Evolutionary conservation across 1,140 invertebrate genomes (phyloP).

Genomic region (Neodiprion lecontei): DNA sequence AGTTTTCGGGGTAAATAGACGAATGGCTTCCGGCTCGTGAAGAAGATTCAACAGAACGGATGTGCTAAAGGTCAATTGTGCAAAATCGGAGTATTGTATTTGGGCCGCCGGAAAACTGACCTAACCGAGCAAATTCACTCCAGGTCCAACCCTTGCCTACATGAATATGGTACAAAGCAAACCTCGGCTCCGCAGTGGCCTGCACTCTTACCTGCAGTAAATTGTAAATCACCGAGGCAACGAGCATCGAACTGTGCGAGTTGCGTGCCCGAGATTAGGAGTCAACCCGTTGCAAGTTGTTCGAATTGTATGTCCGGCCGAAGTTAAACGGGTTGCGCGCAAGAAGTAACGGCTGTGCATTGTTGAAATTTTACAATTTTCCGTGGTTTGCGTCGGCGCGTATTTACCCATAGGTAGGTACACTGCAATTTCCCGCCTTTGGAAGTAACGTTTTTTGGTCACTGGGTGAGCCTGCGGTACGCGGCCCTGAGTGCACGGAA

Average conservation of each 20-base stretch:
- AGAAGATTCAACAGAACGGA: neutral
- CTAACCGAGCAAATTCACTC: neutral
- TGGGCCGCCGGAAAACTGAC: neutral
- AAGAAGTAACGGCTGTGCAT: neutral
- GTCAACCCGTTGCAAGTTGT: neutral
- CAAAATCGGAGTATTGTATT: neutral
- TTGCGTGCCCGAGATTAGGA: slow-evolving; percentile 1
- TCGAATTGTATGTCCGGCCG: neutral
- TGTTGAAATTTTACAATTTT: neutral
- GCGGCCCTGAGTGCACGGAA: too few species aligned
- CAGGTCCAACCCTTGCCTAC: slow-evolving; percentile 1
- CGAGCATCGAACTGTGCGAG: neutral
- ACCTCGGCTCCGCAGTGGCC: neutral
- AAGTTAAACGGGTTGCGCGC: neutral
- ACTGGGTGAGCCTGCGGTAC: too few species aligned
- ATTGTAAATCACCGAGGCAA: neutral
- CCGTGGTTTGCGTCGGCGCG: too few species aligned
- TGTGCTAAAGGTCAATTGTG: neutral
- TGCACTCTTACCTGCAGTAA: neutral
- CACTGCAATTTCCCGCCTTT: too few species aligned
- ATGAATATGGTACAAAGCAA: neutral
- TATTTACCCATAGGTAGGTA: too few species aligned
- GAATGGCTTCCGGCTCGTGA: neutral
- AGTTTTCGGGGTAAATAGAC: neutral
- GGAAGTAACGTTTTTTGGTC: too few species aligned